Evolutionary conservation across 2,797 vertebrate species (phyloP).

Genomic region (Schizopygopsis pylzovi): DNA sequence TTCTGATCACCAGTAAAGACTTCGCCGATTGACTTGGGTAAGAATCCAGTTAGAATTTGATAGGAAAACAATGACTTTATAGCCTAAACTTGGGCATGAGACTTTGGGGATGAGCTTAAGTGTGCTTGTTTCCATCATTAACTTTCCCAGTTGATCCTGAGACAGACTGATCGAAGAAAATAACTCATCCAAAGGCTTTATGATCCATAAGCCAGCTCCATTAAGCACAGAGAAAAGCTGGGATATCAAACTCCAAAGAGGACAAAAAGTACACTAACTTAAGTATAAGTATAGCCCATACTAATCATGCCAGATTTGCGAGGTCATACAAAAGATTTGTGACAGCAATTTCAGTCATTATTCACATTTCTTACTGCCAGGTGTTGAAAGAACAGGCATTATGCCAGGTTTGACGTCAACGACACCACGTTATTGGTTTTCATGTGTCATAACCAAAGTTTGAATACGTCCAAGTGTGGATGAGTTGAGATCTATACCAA

Average conservation of each 20-base stretch:
- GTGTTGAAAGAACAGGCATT: neutral
- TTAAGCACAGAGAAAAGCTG: constrained; percentile 20
- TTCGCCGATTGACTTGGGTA: constrained; percentile 6
- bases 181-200: neutral
- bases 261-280: neutral
- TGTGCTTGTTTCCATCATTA: constrained; percentile 6
- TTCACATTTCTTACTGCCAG: neutral
- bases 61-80: constrained; percentile 14
- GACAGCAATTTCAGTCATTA: neutral
- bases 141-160: neutral
- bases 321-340: neutral
- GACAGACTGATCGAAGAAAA: constrained; percentile 2
- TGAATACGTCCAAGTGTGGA: neutral
- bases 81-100: constrained; percentile 1
- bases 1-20: constrained; percentile 41
- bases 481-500: neutral
- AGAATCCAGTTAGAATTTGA: constrained; percentile 16
- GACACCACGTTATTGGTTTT: neutral
- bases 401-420: neutral
- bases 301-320: neutral
- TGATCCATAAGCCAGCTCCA: constrained; percentile 6
- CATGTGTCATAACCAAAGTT: neutral
- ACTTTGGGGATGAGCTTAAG: constrained; percentile 10
- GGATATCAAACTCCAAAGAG: neutral
- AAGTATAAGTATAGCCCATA: neutral